phyloP scores from a whole-genome alignment of 2,888 invertebrate species.

The Platerodrilus igneus region DNA sequence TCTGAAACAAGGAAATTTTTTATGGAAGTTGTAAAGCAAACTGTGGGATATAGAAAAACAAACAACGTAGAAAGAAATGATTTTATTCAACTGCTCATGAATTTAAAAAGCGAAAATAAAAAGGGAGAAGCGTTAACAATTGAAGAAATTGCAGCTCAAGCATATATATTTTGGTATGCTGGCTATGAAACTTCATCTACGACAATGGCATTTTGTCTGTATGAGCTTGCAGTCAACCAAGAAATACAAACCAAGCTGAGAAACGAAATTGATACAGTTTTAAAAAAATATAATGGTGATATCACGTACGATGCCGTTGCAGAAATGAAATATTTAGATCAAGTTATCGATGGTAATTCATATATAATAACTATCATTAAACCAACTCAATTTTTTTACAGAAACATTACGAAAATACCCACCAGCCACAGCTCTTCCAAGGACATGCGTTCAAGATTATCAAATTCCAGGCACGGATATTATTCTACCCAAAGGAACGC shows the following conservation, averaged over 20 bases:
- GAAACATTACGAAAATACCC: conserved; percentile 20
- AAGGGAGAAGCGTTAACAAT: conserved; percentile 5
- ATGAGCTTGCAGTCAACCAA: conserved; percentile 49
- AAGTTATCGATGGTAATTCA: conserved; percentile 42
- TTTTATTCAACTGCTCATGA: conserved; percentile 52
- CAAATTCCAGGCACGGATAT: conserved; percentile 10
- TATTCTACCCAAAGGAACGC: conserved; percentile 8
- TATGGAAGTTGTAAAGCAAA: conserved; percentile 43
- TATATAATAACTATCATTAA: not conserved
- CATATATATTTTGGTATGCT: conserved; percentile 35
- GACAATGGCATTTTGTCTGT: conserved; percentile 48
- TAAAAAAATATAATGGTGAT: conserved; percentile 41
- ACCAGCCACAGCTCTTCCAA: conserved; percentile 7
- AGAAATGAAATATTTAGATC: conserved; percentile 50
- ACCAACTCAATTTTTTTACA: conserved; percentile 24
- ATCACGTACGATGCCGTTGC: conserved; percentile 48
- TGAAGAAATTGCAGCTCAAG: conserved; percentile 29
- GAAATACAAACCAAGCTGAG: conserved; percentile 46
- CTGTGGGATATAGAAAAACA: conserved; percentile 46
- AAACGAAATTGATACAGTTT: conserved; percentile 43
- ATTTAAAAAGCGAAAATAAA: conserved; percentile 38
- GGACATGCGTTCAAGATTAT: conserved; percentile 11
- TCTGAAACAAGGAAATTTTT: conserved; percentile 33
- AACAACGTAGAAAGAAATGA: conserved; percentile 50
- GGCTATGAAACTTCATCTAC: conserved; percentile 44